Base-by-base conservation (phyloP, 2,113 vertebrate genomes). In the Dolichallabes microphthalmus region DNA sequence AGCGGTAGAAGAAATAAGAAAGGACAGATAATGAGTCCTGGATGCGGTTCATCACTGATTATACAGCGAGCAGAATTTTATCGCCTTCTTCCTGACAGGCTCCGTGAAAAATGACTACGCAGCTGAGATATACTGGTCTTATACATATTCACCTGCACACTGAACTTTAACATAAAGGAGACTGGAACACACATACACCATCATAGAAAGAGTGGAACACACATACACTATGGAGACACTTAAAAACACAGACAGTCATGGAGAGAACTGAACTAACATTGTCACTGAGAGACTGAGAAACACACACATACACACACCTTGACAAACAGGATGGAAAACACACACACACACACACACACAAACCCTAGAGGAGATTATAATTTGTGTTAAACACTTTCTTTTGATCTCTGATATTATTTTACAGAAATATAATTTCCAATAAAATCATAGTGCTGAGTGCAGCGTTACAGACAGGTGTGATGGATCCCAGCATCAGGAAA, bases 401-500 rank as follows among this genome's bases (percentile, higher is more conserved):
- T 63, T 63, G 25, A 63, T 63, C 60, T 63, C 9, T 63, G 60
- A 63, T 63, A 11, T 63, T 63, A 45, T 63, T 63, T 63, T 2
- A 17, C 64, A 30, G 12, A 66, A 66, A 32, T 69, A 35, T 69
- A 69, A 76, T 55, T 55, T 53, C 5, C 61, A 69, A 27, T 32
- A 50, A 69, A 12, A 66, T 22, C 30, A 20, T 13, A 19, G 39
- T 20, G 13, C 66, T 19, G 15, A 20, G 20, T 19, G 32, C 66
- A 68, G 39, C 20, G 1, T 66, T 66, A 80, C 63, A 69, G 76
- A 82, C 58, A 53, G 32, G 32, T 66, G 39, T 85, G 81, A 86
- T 79, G 68, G 58, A 86, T 82, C 88, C 87, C 78, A 75, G 32
- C 82, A 27, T 84, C 55, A 87, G 82, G 85, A 85, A 79, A 61